Conservation (phyloP, 2,113 vertebrate genomes). For the Asarcornis scutulata region DNA sequence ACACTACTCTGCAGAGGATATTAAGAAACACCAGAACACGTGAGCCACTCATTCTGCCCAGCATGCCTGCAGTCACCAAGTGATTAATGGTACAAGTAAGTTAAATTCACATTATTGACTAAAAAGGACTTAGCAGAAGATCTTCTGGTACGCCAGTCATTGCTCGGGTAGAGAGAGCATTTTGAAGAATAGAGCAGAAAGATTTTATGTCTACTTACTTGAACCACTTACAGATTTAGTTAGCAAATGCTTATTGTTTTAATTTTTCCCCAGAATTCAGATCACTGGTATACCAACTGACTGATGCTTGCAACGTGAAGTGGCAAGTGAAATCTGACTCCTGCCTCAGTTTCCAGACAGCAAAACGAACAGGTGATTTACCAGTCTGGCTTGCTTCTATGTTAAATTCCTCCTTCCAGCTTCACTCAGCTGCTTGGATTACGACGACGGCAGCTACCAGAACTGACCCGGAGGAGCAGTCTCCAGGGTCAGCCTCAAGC, state of each 20-base stretch:
- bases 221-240: not conserved
- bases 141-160: not conserved
- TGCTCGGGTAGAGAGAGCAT: not conserved
- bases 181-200: not conserved
- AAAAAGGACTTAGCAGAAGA: not conserved
- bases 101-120: not conserved
- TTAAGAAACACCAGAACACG: not conserved
- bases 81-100: not conserved
- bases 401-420: conserved; percentile 20
- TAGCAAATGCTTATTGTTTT: not conserved
- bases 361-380: conserved; percentile 62
- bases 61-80: not conserved
- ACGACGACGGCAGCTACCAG: not conserved
- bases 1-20: not conserved
- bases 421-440: not conserved
- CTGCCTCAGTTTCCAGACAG: conserved; percentile 68
- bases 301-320: not conserved
- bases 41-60: not conserved
- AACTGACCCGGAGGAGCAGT: conserved; percentile 24
- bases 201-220: not conserved
- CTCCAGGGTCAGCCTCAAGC: not conserved
- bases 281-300: not conserved
- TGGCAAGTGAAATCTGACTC: conserved; percentile 34
- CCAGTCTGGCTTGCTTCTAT: conserved; percentile 47
- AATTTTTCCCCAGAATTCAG: not conserved